A percentile compares a stretch with the other conserved stretches of the same genome.
These are phyloP conservation scores for Nibea albiflora DNA, from an alignment of 2,113 vertebrate genomes.

Conservation along the genomic window DNA sequence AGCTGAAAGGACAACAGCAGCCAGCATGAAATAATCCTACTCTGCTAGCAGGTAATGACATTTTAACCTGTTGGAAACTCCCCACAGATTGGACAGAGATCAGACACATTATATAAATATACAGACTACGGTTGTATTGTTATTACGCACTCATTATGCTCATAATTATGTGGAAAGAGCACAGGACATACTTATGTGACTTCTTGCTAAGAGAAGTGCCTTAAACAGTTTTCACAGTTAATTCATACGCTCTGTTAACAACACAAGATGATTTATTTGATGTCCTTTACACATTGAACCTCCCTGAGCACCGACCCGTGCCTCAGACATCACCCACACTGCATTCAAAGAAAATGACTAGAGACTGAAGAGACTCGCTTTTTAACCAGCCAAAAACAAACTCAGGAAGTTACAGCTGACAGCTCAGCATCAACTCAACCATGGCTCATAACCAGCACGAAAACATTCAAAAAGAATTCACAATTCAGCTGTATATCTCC, in stretches of 20 bases:
- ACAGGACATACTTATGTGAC: not conserved
- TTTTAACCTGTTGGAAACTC: not conserved
- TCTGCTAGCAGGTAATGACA: not conserved
- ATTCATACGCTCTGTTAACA: not conserved
- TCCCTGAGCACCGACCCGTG: slow-evolving; percentile 4
- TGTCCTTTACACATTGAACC: not conserved
- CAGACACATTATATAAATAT: not conserved
- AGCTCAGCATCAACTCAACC: slow-evolving; percentile 46
- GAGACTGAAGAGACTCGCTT: not conserved
- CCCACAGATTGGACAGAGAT: not conserved
- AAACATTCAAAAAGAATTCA: slow-evolving; percentile 51
- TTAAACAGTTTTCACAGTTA: not conserved
- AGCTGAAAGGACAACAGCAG: not conserved
- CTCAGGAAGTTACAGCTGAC: slow-evolving; percentile 57
- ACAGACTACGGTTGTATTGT: not conserved
- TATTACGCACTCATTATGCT: not conserved
- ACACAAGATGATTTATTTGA: not conserved
- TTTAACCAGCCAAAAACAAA: slow-evolving; percentile 25
- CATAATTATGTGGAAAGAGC: not conserved
- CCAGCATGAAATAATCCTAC: slow-evolving; percentile 3
- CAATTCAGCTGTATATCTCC: slow-evolving; percentile 53
- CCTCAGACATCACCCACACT: not conserved
- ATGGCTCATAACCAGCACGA: slow-evolving; percentile 37
- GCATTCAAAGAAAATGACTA: slow-evolving; percentile 11
- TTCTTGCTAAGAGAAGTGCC: not conserved